Base-by-base conservation (phyloP, 2,113 vertebrate genomes). In the Forbesichthys papilliferus region DNA sequence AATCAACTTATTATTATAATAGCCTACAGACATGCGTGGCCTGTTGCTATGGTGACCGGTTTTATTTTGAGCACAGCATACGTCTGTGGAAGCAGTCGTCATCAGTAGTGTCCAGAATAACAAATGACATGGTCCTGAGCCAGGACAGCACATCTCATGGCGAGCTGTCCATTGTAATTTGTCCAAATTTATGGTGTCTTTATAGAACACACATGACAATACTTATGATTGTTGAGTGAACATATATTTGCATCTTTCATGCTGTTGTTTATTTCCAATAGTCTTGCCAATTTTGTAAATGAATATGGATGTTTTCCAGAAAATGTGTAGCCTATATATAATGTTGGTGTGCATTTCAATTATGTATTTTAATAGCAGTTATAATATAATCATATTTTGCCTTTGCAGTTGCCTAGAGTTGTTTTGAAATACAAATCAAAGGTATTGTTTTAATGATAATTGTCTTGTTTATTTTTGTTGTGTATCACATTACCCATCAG, bases 1-100 rank as follows among this genome's bases (percentile, higher is more conserved):
- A 42, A 42, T 42, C 36, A 42, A 42, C 4, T 42, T 8, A 42
- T 42, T 42, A 42, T 42, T 5, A 12, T 14, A 60, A 18, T 20
- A 18, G 54, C 16, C 7, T 18, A n/a, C 54, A 56, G 16, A 48
- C 53, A 34, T 46, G 47, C 36, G 47, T 10, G 46, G 14, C 18
- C 64, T 16, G 66, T 68, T 68, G 57, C 55, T 56, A 68, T 68
- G 66, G 66, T 3, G 66, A 68, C 11, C 20, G 9, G 56, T 34
- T 46, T 67, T 57, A 55, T 67, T 67, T 47, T 33, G 42, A 67
- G 53, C 54, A 42, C 54, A 33, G 27, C 27, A 20, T 20, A 33
- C n/a, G 13, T 11, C 13, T 11, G 3, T 10, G 9, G 13, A 14
- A 52, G 49, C 11, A 14, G 7, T 42, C 36, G 4, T 42, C 36